A percentile compares a stretch with the other conserved stretches of the same genome.
These are phyloP conservation scores for Grus americana DNA, from an alignment of 2,113 vertebrate genomes.

Conservation along the genomic window DNA sequence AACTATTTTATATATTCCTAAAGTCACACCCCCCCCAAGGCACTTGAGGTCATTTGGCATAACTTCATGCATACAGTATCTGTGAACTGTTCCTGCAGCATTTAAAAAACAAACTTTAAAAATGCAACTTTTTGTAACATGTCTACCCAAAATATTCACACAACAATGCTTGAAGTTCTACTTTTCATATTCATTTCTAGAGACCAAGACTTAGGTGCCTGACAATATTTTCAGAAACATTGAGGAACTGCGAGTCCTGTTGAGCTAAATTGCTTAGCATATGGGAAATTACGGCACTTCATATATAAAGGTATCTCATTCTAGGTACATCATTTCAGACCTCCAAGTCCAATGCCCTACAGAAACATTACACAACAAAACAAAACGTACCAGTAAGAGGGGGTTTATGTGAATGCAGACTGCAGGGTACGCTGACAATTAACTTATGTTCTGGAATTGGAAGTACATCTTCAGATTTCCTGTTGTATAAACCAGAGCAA, in stretches of 20 bases:
- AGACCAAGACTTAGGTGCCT: neutral
- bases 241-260: neutral
- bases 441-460: slow-evolving; percentile 83
- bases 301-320: neutral
- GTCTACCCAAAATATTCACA: neutral
- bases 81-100: neutral
- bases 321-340: neutral
- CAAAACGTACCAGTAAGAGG: slow-evolving; percentile 83
- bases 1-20: neutral
- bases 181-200: neutral
- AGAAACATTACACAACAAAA: neutral
- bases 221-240: neutral
- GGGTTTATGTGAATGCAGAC: slow-evolving; percentile 94
- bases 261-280: neutral
- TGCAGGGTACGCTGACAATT: slow-evolving; percentile 90
- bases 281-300: neutral
- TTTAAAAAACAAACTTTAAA: neutral
- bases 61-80: neutral
- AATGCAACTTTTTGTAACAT: neutral
- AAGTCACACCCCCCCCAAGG: neutral
- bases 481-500: slow-evolving; percentile 46
- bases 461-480: slow-evolving; percentile 51
- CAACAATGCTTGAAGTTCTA: neutral
- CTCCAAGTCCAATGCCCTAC: neutral
- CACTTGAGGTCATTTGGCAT: neutral